These are phyloP conservation scores for Aleiodes sp. DNA, from an alignment of 1,140 invertebrate genomes.

Conservation along the genomic window DNA sequence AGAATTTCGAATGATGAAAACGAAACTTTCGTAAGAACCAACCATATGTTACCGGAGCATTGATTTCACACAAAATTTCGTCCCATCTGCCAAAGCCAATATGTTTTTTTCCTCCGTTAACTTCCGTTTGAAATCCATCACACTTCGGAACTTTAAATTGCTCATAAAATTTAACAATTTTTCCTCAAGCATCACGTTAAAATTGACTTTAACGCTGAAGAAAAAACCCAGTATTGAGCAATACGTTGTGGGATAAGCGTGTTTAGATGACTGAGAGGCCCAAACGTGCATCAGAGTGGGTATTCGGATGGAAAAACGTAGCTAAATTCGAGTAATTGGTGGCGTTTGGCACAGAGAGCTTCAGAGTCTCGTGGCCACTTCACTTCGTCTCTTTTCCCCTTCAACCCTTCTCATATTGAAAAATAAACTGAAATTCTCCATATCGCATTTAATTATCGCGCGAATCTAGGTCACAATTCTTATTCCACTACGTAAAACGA, in stretches of 20 bases:
- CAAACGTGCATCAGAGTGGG: constrained; percentile 59
- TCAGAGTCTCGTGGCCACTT: background rate
- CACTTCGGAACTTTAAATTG: background rate
- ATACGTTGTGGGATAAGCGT: constrained; percentile 50
- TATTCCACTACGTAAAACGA: background rate
- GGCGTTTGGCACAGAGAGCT: constrained; percentile 33
- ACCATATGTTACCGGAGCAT: constrained; percentile 56
- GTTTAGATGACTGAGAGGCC: constrained; percentile 62
- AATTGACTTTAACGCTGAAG: background rate
- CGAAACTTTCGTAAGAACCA: background rate
- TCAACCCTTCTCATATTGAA: constrained; percentile 11
- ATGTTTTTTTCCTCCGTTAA: background rate
- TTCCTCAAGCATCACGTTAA: background rate
- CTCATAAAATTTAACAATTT: constrained; percentile 12
- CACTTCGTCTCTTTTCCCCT: background rate
- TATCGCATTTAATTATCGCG: background rate
- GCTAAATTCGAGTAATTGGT: constrained; percentile 67
- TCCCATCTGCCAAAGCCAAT: constrained; percentile 47
- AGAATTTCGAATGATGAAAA: background rate
- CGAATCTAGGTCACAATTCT: constrained; percentile 6
- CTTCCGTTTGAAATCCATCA: constrained; percentile 10
- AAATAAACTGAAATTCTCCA: background rate
- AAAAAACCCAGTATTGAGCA: background rate
- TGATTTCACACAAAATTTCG: constrained; percentile 51
- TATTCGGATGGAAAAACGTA: constrained; percentile 66